Base-by-base conservation (phyloP, 2,888 invertebrate species). In the Venusia cambrica region DNA sequence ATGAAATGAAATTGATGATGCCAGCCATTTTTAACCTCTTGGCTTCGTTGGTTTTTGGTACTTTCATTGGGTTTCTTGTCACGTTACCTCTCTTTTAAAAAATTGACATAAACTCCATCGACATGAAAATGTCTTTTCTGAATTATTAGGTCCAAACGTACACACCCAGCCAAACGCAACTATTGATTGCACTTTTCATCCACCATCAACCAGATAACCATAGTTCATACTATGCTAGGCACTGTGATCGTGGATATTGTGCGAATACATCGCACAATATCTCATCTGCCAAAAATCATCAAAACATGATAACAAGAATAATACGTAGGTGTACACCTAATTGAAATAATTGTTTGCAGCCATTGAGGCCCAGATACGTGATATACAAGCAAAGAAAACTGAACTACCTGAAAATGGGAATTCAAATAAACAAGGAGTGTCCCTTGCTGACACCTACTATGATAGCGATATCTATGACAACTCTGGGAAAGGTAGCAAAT, bases 391-490 rank as follows among this genome's bases (percentile, higher is more conserved):
- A 2, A 94, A 95, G 69, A 96, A 96, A 75, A 94, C 92, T 64
- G 94, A 94, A 62, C 77, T 93, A 9, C 76, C 87, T 5, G 90
- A 92, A 54, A 89, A 84, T 70, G 90, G 91, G 25, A 38, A 25
- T 31, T 76, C 81, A 35, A 92, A 92, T 42, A 94, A 39, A 30
- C 38, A 94, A 59, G 95, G 94, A 26, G 96, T 97, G 12, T 95
- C 95, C 2, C 88, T 98, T 20, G 94, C 96, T 26, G 96, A 96
- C 57, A 91, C 92, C 48, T 97, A 93, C 71, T 97, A 93, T 81
- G 99, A 99, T 76, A 93, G 93, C 66, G 98, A 98, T 58, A 95
- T 99, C 50, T 99, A 98, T 73, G 97, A 96, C 72, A 92, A 91
- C 41, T 77, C 88, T 2, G 80, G 77, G 2, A 89, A 89, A 43